Evolutionary conservation across 35 echinoderm and acorn worm species (phyloP), one percentile per base, ranked within the genome.

Genomic region (Heliocidaris tuberculata): DNA sequence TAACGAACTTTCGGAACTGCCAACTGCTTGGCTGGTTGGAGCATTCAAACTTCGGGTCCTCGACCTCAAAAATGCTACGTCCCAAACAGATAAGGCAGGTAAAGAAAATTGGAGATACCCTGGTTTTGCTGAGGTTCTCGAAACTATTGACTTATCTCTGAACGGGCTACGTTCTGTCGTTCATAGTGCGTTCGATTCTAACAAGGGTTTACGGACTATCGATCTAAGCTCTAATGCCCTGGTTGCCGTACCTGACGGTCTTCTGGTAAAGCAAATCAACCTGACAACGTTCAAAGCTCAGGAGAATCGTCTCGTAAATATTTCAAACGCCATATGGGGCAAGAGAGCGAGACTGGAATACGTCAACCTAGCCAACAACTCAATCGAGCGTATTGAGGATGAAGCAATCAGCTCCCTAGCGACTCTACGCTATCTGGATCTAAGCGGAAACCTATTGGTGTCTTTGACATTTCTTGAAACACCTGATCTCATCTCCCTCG

Each of bases 211-310:
- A 59, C 91, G 27, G 50, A 59, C 47, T 5, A 93, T 93, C 48
- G 91, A 93, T 93, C 48, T 93, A 13, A 93, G 91, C 91, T 93
- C 50, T 35, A 93, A 93, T 31, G 91, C 48, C n/a, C 50, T 93
- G 31, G 13, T 29, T 15, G 13, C 13, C 11, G 2, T 93, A 10
- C 91, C 91, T 48, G 29, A 59, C 21, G 91, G 50, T 13, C 50
- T 93, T 8, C 50, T 93, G n/a, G 47, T 93, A 12, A 48, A 48
- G 21, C 91, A 31, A 31, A 31, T 59, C n/a, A 93, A 93, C 50
- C 91, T 93, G n/a, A 93, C 91, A 30, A 93, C 91, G 47, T 93
- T 93, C n/a, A 49, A 31, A 49, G 91, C 91, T 30, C 91, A 93
- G 4, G 50, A 48, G n/a, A 93, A 93, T 48, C 91, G 31, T n/a